phyloP scores from a whole-genome alignment of 2,888 invertebrate species.

The Drosophila setosimentum region DNA sequence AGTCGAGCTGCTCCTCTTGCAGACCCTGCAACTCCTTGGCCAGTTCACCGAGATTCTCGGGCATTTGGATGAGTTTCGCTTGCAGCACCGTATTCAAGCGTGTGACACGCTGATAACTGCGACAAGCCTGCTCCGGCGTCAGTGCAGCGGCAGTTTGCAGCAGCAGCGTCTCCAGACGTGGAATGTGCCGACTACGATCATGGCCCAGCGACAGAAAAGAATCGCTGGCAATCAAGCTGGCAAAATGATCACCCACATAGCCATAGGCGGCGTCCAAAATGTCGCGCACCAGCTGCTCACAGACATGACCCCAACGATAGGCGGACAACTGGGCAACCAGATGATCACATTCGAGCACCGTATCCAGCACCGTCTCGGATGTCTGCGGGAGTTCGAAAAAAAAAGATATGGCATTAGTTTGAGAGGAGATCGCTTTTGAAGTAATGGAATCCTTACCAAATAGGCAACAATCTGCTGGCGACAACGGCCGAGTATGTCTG shows the following conservation, averaged over 20 bases:
- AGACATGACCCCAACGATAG: constrained; percentile 92
- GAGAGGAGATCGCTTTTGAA: too few species aligned
- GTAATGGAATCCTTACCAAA: constrained; percentile 86
- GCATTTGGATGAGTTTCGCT: constrained; percentile 85
- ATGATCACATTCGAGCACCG: constrained; percentile 93
- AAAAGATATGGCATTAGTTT: background rate
- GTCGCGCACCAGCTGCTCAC: constrained; percentile 90
- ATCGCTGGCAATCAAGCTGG: constrained; percentile 89
- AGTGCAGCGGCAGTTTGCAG: constrained; percentile 91
- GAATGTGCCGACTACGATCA: constrained; percentile 90
- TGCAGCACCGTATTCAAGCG: constrained; percentile 84
- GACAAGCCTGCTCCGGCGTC: constrained; percentile 93
- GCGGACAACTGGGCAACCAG: constrained; percentile 91
- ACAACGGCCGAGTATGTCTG: constrained; percentile 93
- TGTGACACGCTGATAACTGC: constrained; percentile 88
- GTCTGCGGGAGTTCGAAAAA: constrained; percentile 85
- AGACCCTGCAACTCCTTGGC: constrained; percentile 83
- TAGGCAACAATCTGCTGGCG: constrained; percentile 93
- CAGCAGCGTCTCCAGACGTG: constrained; percentile 92
- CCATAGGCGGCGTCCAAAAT: constrained; percentile 92
- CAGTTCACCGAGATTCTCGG: constrained; percentile 81
- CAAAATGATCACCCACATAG: constrained; percentile 92
- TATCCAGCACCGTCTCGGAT: constrained; percentile 92
- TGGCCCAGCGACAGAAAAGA: constrained; percentile 89
- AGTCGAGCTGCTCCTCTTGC: constrained; percentile 85